These are phyloP conservation scores for Chrysolina americana DNA, from an alignment of 2,888 invertebrate genomes.

Conservation along the genomic window DNA sequence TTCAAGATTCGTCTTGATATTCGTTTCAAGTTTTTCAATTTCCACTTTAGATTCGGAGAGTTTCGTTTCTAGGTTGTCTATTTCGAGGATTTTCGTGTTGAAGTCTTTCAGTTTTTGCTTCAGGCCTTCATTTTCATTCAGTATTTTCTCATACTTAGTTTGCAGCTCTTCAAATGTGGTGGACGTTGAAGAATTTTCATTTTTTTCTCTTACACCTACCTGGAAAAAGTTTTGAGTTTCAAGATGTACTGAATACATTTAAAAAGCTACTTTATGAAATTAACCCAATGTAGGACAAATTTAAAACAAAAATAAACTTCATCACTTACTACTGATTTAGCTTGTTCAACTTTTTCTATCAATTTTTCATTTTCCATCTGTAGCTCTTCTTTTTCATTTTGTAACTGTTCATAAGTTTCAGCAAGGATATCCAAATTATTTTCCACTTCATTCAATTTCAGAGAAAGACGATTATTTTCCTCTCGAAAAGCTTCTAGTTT, in stretches of 20 bases:
- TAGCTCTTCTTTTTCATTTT: constrained; percentile 71
- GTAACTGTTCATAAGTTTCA: constrained; percentile 67
- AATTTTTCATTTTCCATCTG: constrained; percentile 68
- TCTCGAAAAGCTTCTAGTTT: constrained; percentile 76
- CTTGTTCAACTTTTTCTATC: constrained; percentile 29
- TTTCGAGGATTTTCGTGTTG: constrained; percentile 58
- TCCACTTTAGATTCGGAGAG: constrained; percentile 53
- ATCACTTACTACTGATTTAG: background rate
- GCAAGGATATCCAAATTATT: constrained; percentile 66
- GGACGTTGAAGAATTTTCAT: constrained; percentile 12
- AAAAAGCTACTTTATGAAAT: background rate
- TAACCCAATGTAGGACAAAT: background rate
- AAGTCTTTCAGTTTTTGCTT: constrained; percentile 57
- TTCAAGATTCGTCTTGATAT: constrained; percentile 57
- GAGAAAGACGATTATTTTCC: constrained; percentile 74
- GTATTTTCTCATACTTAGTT: constrained; percentile 55
- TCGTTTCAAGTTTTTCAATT: constrained; percentile 58
- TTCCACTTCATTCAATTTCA: constrained; percentile 71
- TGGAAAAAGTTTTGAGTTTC: background rate
- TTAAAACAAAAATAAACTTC: background rate
- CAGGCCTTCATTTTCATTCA: constrained; percentile 59
- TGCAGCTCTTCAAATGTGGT: constrained; percentile 46
- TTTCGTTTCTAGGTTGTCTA: constrained; percentile 58
- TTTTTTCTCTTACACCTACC: constrained; percentile 5
- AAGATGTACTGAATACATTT: background rate